Evolutionary conservation across 2,888 invertebrate species (phyloP).

Genomic region (Pasiphila rectangulata): DNA sequence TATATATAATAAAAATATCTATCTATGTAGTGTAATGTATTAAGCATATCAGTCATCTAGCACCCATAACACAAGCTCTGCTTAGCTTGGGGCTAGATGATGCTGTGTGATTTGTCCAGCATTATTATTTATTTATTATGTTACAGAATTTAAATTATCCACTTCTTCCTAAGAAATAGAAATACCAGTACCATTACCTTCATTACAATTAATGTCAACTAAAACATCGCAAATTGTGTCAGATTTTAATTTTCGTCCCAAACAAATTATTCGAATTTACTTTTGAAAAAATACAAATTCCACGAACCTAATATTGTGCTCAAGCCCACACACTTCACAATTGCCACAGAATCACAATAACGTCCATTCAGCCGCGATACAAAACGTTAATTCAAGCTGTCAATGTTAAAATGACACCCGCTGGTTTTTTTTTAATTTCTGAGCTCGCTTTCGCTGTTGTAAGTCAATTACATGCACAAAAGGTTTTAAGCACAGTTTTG

Average conservation of each 20-base stretch:
- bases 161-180: no score
- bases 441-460: conserved; percentile 30
- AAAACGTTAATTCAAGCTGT: conserved; percentile 25
- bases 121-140: no score
- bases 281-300: conserved; percentile 13
- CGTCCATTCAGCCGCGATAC: conserved; percentile 23
- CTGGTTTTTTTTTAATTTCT: conserved; percentile 35
- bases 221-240: no score
- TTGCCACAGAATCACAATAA: conserved; percentile 31
- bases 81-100: no score
- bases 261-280: neutral
- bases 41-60: no score
- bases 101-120: no score
- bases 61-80: no score
- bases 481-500: conserved; percentile 48
- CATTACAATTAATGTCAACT: no score
- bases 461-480: conserved; percentile 59
- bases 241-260: neutral
- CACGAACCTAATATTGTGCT: conserved; percentile 22
- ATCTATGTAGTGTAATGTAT: no score
- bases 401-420: conserved; percentile 46
- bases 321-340: conserved; percentile 29
- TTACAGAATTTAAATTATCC: no score
- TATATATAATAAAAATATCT: no score
- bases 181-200: no score